phyloP scores from a whole-genome alignment of 2,797 vertebrate species.

The Sebastes trivittatus region DNA sequence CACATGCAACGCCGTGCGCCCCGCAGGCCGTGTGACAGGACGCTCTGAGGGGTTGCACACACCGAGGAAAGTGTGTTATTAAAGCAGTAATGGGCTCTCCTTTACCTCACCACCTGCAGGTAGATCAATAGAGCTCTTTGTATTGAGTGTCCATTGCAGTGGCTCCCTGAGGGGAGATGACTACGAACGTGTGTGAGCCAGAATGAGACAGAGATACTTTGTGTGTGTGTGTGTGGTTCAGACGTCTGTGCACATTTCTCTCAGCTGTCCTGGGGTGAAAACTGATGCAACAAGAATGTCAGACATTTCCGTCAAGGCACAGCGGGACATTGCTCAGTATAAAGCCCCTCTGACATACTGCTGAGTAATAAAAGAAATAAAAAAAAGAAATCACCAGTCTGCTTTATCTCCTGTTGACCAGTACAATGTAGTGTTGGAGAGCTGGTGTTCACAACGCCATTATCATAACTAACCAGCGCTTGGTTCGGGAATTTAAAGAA shows the following conservation, averaged over 20 bases:
- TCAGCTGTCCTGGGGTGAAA: constrained; percentile 45
- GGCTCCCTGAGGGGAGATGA: constrained; percentile 18
- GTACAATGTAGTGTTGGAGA: neutral
- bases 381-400: neutral
- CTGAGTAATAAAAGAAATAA: neutral
- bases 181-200: neutral
- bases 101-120: constrained; percentile 47
- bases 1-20: neutral
- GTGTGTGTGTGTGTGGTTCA: neutral
- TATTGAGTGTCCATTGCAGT: constrained; percentile 41
- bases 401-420: constrained; percentile 2
- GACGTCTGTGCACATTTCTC: constrained; percentile 14
- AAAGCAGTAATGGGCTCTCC: constrained; percentile 41
- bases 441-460: too few relatives aligned
- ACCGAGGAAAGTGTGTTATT: constrained; percentile 45
- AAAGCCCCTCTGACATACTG: constrained; percentile 17
- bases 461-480: too few relatives aligned
- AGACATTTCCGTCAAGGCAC: constrained; percentile 25
- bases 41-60: constrained; percentile 4
- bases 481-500: too few relatives aligned
- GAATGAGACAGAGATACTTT: constrained; percentile 11
- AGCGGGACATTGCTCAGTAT: neutral
- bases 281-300: constrained; percentile 41
- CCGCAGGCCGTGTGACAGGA: neutral
- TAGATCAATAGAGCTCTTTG: constrained; percentile 55